Evolutionary conservation across 2,888 invertebrate genomes (phyloP).

Genomic region (Stramonita haemastoma): DNA sequence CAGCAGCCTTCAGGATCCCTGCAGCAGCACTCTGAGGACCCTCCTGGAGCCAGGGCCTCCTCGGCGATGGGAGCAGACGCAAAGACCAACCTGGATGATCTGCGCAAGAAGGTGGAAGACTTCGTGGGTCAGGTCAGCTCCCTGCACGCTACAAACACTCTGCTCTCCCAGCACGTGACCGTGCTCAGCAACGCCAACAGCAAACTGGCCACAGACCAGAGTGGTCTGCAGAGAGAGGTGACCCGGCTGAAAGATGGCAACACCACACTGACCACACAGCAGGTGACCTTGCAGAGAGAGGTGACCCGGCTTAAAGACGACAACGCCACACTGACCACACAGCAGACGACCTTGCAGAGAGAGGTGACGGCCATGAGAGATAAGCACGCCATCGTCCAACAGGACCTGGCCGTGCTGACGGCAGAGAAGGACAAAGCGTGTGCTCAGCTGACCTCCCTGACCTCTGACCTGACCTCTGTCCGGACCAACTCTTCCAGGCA

Average conservation of each 20-base stretch:
- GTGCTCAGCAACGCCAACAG: background rate
- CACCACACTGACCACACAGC: too few relatives aligned
- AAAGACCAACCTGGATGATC: slow-evolving; percentile 1
- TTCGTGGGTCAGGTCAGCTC: background rate
- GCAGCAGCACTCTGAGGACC: background rate
- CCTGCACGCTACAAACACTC: background rate
- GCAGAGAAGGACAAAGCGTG: background rate
- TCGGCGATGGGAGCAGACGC: background rate
- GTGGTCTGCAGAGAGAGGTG: background rate
- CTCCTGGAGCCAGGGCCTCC: background rate
- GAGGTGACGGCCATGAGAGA: slow-evolving; percentile 4
- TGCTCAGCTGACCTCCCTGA: background rate
- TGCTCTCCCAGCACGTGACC: background rate
- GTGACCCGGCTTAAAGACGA: background rate
- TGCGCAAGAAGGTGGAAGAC: background rate
- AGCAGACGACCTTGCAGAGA: background rate
- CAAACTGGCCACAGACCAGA: background rate
- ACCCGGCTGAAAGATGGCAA: too few relatives aligned
- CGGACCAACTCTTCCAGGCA: background rate
- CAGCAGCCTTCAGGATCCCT: background rate
- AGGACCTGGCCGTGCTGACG: background rate
- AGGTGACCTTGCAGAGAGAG: too few relatives aligned
- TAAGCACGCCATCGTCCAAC: background rate
- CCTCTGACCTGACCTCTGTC: too few relatives aligned
- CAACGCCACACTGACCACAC: background rate